Evolutionary conservation across 1,140 invertebrate species (phyloP), one percentile per base, ranked within the genome.

Genomic region (Drosophila gunungcola): DNA sequence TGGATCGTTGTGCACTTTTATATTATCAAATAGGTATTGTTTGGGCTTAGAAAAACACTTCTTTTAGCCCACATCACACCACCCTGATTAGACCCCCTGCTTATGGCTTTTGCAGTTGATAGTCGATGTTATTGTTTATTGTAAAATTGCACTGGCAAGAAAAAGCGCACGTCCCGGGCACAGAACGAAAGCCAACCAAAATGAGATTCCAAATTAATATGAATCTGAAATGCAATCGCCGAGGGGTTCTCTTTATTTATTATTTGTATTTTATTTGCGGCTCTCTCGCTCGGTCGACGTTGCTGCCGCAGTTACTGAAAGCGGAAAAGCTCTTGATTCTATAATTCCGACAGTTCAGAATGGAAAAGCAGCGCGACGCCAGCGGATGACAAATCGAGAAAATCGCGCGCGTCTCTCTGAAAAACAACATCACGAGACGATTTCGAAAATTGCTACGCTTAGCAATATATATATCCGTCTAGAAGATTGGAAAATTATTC

Each of bases 291-390:
- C 21, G 10, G 58, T 46, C 16, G 29, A 32, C 29, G 29, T 32
- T 32, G 29, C 29, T 32, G 42, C 52, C 46, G 29, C 32, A 51
- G 68, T 85, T 76, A 88, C 83, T 88, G 72, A 57, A 63, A 41
- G 63, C 49, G 63, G 80, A 80, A 88, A 89, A 89, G 79, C 79
- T 82, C 76, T 84, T 67, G 75, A 49, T 43, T 27, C 67, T 46
- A n/a, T 52, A 39, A 73, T 67, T 74, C 41, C 51, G 79, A 76
- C 48, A 62, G 75, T 78, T 89, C 84, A 89, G 84, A 89, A 84
- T 82, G 84, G 84, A 84, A 89, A 89, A 89, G 80, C 78, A 75
- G 70, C 64, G 84, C 84, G 84, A 55, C 64, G 77, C 84, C 54
- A 80, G 72, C 83, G 84, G 80, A 89, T 78, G 80, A 62, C 63